phyloP scores from a whole-genome alignment of 1,140 invertebrate species.

The Himalopsyche phryganea region DNA sequence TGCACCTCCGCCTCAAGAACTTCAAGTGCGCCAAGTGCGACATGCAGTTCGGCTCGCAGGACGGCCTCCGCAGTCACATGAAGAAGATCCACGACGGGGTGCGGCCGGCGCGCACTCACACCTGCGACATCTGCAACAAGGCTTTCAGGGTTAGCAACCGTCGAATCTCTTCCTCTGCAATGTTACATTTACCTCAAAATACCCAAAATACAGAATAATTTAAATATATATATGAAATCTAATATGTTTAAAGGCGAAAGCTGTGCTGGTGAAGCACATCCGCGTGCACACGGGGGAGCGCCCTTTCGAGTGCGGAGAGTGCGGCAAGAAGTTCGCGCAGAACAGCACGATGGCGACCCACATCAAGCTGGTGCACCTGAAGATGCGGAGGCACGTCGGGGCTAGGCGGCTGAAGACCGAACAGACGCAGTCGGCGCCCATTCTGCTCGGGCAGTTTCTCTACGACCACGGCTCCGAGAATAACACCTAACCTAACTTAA shows the following conservation, averaged over 20 bases:
- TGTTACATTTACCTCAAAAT: no score
- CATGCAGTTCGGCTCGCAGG: conserved; percentile 23
- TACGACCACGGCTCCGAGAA: no score
- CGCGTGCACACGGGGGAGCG: conserved; percentile 49
- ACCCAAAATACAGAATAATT: no score
- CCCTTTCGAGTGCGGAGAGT: conserved; percentile 52
- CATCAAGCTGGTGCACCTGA: conserved; percentile 30
- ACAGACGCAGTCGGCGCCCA: no score
- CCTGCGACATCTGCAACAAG: conserved; percentile 30
- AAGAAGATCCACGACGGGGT: conserved; percentile 30
- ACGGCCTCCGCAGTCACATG: conserved; percentile 24
- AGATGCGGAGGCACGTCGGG: conserved; percentile 1
- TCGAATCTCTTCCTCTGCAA: background rate
- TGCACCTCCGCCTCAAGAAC: conserved; percentile 20
- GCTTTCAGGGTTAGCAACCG: conserved; percentile 27
- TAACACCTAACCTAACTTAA: no score
- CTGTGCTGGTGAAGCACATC: conserved; percentile 30
- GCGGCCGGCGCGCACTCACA: conserved; percentile 17
- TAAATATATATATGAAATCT: no score
- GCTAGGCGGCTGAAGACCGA: no score
- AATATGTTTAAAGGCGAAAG: conserved; percentile 26
- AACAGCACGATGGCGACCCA: conserved; percentile 55
- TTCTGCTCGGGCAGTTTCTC: no score
- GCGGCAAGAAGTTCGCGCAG: conserved; percentile 55
- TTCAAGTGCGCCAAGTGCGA: conserved; percentile 21